These are phyloP conservation scores for Ladona fulva DNA, from an alignment of 1,140 invertebrate genomes.

Conservation along the genomic window DNA sequence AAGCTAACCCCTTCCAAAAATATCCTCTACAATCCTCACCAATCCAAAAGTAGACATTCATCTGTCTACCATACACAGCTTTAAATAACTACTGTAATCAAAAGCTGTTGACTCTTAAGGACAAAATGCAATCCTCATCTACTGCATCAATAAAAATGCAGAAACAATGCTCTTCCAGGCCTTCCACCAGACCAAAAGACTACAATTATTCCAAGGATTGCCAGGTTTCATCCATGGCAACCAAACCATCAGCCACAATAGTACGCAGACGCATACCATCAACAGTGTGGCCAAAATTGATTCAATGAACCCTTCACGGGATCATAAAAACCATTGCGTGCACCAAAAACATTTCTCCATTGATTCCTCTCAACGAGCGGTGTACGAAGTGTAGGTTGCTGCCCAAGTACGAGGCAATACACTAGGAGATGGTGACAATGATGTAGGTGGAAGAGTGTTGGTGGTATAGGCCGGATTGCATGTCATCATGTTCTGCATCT, in stretches of 20 bases:
- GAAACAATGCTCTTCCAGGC: neutral
- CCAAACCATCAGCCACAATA: slow-evolving; percentile 18
- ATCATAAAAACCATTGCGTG: slow-evolving; percentile 8
- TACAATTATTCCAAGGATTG: slow-evolving; percentile 12
- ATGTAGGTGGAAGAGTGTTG: neutral
- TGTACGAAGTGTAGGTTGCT: slow-evolving; percentile 20
- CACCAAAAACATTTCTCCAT: neutral
- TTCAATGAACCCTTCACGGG: slow-evolving; percentile 14
- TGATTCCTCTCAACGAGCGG: slow-evolving; percentile 20
- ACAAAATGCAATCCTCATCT: slow-evolving; percentile 4
- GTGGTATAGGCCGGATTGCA: slow-evolving; percentile 8
- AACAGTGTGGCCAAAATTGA: slow-evolving; percentile 15
- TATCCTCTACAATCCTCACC: neutral
- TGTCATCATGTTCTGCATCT: slow-evolving; percentile 14
- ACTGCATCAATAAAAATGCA: slow-evolving; percentile 1
- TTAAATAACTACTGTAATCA: slow-evolving; percentile 3
- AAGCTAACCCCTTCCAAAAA: neutral
- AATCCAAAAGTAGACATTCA: slow-evolving; percentile 6
- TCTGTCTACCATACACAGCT: neutral
- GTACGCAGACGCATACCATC: slow-evolving; percentile 13
- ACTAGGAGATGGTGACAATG: neutral
- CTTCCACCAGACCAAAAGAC: neutral
- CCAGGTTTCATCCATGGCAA: slow-evolving; percentile 23
- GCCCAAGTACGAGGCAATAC: slow-evolving; percentile 13
- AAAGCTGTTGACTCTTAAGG: slow-evolving; percentile 5